Percentiles rank a stretch among this genome's conserved stretches.
These are phyloP conservation scores for Lasioglossum lativentre DNA, from an alignment of 2,888 invertebrate genomes.

Conservation along the genomic window DNA sequence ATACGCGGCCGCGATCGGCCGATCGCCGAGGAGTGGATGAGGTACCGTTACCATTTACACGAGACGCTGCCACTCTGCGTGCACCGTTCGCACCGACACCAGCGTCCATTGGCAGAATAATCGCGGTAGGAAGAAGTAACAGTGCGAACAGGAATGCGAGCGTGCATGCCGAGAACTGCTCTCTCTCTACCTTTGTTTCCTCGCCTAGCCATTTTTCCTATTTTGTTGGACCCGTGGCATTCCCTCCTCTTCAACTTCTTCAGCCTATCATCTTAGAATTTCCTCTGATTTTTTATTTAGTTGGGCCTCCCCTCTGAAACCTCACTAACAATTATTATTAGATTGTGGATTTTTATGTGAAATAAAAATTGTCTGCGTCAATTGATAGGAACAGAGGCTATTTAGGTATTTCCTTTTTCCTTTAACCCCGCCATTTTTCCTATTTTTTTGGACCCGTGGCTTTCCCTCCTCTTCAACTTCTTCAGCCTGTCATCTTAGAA, in stretches of 20 bases:
- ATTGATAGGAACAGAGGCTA: too few relatives aligned
- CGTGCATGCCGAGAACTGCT: slow-evolving; percentile 35
- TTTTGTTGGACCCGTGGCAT: background rate
- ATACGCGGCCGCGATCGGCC: slow-evolving; percentile 41
- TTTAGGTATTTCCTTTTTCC: too few relatives aligned
- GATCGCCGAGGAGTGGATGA: slow-evolving; percentile 76
- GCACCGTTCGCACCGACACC: slow-evolving; percentile 64
- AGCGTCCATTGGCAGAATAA: slow-evolving; percentile 81
- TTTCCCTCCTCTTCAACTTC: background rate
- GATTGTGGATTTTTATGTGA: too few relatives aligned
- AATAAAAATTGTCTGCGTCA: too few relatives aligned
- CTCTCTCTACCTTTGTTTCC: slow-evolving; percentile 39
- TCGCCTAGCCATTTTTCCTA: background rate
- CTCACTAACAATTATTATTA: too few relatives aligned
- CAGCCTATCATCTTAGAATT: background rate
- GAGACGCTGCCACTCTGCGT: slow-evolving; percentile 67
- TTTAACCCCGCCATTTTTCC: background rate
- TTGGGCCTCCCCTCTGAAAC: too few relatives aligned
- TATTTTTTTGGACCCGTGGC: background rate
- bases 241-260: background rate
- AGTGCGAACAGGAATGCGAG: slow-evolving; percentile 63
- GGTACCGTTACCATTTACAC: slow-evolving; percentile 82
- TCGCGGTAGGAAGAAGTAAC: slow-evolving; percentile 76
- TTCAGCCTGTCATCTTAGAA: background rate
- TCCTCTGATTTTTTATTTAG: too few relatives aligned